Base-by-base conservation (phyloP, 2,888 invertebrate species). In the Nephrotoma guestfalica region DNA sequence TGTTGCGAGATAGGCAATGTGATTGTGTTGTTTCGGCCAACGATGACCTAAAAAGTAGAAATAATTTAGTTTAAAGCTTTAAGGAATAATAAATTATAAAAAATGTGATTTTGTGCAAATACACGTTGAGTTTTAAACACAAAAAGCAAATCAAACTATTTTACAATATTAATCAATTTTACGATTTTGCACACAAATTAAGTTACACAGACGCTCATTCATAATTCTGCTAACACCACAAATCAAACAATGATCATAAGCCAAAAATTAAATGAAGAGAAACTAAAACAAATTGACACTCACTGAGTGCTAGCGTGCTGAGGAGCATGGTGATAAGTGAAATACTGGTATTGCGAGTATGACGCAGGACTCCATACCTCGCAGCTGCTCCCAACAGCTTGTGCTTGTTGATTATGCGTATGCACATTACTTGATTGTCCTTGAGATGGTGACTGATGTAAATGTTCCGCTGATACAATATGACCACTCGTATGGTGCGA, bases 261-360 rank as follows among this genome's bases (percentile, higher is more conserved):
- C 45, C 30, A 71, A 71, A 30, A 87, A 87, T 41, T 45, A 41
- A 86, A 87, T 87, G 30, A 87, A 88, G 86, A 87, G 84, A 87
- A 88, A 83, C 86, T 41, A 88, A 87, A 87, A 87, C 87, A 87
- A 57, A 90, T 90, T 89, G 89, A 92, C 92, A 93, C 93, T 93
- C 93, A 93, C 93, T 93, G 93, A 92, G 93, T 92, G 90, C 90
- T 91, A 89, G 90, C 91, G 90, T 90, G 91, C 90, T 90, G 90
- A 89, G 90, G 92, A 91, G 92, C 92, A 91, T 93, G 94, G 92
- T 93, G 93, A 92, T 94, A 93, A 91, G 93, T 93, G 93, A 94
- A 94, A 93, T 94, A 94, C 93, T 94, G 94, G 92, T 94, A 93
- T 92, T 93, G 93, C 91, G 93, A 92, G 92, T 93, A 92, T 88